These are phyloP conservation scores for Aurelia coerulea DNA, from an alignment of 30 jellyfish, hydroid and myxozoan genomes.

Conservation along the genomic window DNA sequence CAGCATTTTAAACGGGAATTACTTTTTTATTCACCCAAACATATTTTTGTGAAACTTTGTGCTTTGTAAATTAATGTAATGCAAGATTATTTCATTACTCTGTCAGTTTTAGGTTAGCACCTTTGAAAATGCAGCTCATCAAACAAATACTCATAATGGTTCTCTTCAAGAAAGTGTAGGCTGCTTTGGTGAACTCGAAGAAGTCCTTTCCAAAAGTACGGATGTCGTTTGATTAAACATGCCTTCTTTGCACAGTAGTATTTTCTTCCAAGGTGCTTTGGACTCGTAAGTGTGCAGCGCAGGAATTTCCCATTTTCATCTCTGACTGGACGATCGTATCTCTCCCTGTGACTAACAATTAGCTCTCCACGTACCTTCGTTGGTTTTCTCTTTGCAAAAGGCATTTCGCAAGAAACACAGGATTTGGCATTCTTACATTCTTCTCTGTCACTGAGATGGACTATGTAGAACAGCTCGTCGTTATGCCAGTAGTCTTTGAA, in stretches of 20 bases:
- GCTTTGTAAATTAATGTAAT: no score
- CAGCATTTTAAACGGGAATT: no score
- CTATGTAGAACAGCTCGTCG: neutral
- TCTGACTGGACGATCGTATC: conserved; percentile 3
- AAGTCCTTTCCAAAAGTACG: conserved; percentile 10
- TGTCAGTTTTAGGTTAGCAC: no score
- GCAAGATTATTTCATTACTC: no score
- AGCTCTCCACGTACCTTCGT: neutral
- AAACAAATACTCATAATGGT: no score
- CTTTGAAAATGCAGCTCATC: no score
- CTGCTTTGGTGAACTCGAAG: neutral
- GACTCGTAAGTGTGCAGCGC: neutral
- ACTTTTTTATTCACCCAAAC: no score
- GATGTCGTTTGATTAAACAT: neutral
- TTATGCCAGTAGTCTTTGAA: neutral
- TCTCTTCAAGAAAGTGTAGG: no score
- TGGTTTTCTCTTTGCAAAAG: conserved; percentile 1
- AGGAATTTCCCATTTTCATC: neutral
- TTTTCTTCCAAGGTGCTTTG: neutral
- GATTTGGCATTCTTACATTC: conserved; percentile 2
- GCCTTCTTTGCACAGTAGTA: neutral
- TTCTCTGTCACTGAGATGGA: neutral
- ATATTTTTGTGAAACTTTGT: no score
- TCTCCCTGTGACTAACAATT: neutral
- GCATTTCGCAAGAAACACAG: conserved; percentile 3